phyloP scores from a whole-genome alignment of 2,797 vertebrate species.

The Crenuchus spilurus region DNA sequence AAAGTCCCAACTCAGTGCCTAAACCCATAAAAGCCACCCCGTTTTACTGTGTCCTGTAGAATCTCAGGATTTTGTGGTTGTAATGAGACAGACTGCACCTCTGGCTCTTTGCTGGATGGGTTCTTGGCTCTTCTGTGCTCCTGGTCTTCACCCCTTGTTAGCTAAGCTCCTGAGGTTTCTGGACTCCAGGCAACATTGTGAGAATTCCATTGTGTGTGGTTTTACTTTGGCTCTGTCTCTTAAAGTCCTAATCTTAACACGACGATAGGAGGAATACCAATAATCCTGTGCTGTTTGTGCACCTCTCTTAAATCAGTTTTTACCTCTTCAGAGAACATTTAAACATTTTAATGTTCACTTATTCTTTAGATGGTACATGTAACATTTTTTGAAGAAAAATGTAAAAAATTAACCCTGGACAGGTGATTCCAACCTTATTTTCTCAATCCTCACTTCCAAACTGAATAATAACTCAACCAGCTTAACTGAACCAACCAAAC shows the following conservation, averaged over 20 bases:
- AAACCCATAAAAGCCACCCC: slow-evolving; percentile 72
- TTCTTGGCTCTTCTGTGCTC: slow-evolving; percentile 65
- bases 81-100: slow-evolving; percentile 31
- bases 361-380: no score
- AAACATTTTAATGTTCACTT: no score
- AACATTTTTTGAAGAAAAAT: no score
- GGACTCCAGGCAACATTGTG: slow-evolving; percentile 68
- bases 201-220: slow-evolving; percentile 64
- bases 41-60: slow-evolving; percentile 66
- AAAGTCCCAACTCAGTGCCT: slow-evolving; percentile 66
- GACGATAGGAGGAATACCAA: slow-evolving; percentile 54
- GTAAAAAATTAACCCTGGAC: no score
- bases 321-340: no score
- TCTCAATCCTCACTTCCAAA: no score
- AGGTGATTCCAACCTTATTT: no score
- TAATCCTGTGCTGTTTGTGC: no score
- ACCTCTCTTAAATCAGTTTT: no score
- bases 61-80: slow-evolving; percentile 54
- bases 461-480: no score
- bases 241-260: slow-evolving; percentile 49
- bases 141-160: slow-evolving; percentile 65
- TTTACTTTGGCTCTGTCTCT: slow-evolving; percentile 63
- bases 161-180: slow-evolving; percentile 65
- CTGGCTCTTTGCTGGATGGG: slow-evolving; percentile 57
- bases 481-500: no score